Conservation (phyloP, 2,888 invertebrate species). For the Cephus pygmeus region DNA sequence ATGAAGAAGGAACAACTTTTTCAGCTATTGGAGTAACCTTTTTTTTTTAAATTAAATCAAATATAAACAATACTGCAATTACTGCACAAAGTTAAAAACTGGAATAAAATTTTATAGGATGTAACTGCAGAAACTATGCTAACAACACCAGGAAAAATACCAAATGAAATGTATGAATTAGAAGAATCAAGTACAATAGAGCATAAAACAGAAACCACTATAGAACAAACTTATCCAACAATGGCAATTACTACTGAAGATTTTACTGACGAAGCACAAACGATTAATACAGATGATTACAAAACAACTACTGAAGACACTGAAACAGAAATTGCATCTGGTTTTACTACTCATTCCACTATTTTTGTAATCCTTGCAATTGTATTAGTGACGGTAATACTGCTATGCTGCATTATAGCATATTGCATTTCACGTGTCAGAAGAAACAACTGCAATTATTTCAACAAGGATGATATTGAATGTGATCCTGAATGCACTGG, state of each 20-base stretch:
- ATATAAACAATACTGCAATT: background rate
- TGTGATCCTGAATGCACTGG: conserved; percentile 48
- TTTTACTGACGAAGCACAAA: background rate
- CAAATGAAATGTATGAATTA: conserved; percentile 46
- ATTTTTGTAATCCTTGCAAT: conserved; percentile 39
- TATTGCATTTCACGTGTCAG: conserved; percentile 45
- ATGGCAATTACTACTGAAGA: conserved; percentile 1
- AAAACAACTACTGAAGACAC: background rate
- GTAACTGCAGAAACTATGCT: conserved; percentile 45
- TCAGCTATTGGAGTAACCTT: conserved; percentile 36
- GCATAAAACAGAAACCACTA: background rate
- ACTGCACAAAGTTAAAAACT: background rate
- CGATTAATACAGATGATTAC: background rate
- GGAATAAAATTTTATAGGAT: conserved; percentile 31
- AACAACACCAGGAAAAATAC: conserved; percentile 46
- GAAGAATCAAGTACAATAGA: conserved; percentile 32
- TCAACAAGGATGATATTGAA: conserved; percentile 36
- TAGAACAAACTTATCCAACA: background rate
- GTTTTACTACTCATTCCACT: conserved; percentile 31
- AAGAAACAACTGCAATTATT: conserved; percentile 29
- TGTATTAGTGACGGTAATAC: conserved; percentile 37
- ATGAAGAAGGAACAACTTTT: conserved; percentile 43
- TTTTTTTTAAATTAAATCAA: background rate
- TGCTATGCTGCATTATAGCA: conserved; percentile 47
- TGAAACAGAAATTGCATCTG: conserved; percentile 9